These are phyloP conservation scores for Brachionus koreanus DNA, from an alignment of 1,140 invertebrate genomes.

Conservation along the genomic window DNA sequence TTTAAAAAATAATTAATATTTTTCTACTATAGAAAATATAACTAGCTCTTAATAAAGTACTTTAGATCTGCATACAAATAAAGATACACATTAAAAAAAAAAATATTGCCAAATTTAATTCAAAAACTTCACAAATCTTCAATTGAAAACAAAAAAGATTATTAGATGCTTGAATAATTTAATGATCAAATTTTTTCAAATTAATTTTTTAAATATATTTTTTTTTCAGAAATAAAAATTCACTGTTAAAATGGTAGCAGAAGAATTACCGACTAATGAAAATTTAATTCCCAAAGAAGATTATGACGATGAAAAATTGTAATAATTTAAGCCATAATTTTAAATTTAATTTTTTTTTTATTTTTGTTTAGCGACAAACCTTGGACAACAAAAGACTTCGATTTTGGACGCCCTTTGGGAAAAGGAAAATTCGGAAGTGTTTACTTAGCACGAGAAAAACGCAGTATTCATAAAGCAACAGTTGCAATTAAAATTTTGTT, in stretches of 20 bases:
- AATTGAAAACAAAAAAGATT: not conserved
- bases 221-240: not conserved
- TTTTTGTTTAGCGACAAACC: not conserved
- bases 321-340: not conserved
- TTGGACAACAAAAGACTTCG: constrained; percentile 74
- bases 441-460: constrained; percentile 88
- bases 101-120: too few species aligned
- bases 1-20: too few species aligned
- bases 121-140: too few species aligned
- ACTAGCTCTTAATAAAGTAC: too few species aligned
- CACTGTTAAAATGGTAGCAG: not conserved
- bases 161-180: not conserved
- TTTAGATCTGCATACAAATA: too few species aligned
- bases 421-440: constrained; percentile 99
- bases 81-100: too few species aligned
- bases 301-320: constrained; percentile 27
- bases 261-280: not conserved
- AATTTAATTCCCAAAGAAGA: not conserved
- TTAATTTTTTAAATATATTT: too few species aligned
- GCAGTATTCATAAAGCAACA: constrained; percentile 48
- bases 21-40: too few species aligned
- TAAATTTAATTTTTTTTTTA: not conserved
- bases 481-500: constrained; percentile 60
- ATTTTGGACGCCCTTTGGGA: constrained; percentile 84
- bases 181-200: not conserved